Evolutionary conservation across 2,888 invertebrate genomes (phyloP), one percentile per base, ranked within the genome.

Genomic region (Chrysomela aeneicollis): DNA sequence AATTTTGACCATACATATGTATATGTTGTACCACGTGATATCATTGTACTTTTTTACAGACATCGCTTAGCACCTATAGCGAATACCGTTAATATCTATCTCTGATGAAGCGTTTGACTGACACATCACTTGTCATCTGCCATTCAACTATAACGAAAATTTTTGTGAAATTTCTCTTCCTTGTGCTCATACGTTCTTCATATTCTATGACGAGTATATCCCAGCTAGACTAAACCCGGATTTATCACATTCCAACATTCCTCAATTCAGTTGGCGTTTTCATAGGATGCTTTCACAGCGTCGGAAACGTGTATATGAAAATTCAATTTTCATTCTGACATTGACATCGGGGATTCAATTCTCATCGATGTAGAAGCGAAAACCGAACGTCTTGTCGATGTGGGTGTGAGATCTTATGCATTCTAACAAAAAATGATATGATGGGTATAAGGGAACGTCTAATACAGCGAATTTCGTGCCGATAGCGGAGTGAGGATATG

Each of bases 261-360:
- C 15, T 42, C 51, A 26, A 47, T 57, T 26, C 58, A 57, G 49
- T 52, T 46, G 58, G 61, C 61, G 57, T 51, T 59, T 65, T 54
- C 35, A 65, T 61, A 42, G 42, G 15, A 42, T 42, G 42, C n/a
- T 10, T 42, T 15, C 15, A 42, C 42, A 42, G 42, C 42, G 26
- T 57, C 47, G 42, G 65, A 59, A 61, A 65, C 37, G 49, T 30
- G 42, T 42, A 15, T 42, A 42, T 42, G 42, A 59, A 32, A 65
- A 61, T 65, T 65, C 65, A 61, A 65, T 65, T 59, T 61, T 62
- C 61, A 42, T 54, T 17, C 61, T 63, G 37, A 58, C 15, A 54
- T 59, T 63, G 37, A 58, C 15, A 51, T 59, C 46, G 61, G 61
- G 66, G 66, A 71, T 67, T 71, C 63, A 64, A 71, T 71, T 71